Evolutionary conservation across 2,797 vertebrate species (phyloP), one percentile per base, ranked within the genome.

Genomic region (Ctenopoma multispine): DNA sequence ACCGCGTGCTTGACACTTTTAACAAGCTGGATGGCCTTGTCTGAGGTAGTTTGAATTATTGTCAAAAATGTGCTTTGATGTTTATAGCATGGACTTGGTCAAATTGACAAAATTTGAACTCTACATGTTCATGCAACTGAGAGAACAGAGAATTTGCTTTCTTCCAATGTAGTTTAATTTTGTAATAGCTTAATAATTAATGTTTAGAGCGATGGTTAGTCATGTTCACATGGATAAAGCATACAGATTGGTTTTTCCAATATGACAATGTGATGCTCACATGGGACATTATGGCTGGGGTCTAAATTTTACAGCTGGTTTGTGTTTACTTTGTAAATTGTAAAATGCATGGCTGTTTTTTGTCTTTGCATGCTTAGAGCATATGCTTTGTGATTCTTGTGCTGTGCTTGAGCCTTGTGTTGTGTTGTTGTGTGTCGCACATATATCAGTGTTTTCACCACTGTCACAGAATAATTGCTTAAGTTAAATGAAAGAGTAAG

Each of bases 271-370:
- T 64, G 11, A 82, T 51, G 85, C 83, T 89, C 87, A 78, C 78
- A 87, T 75, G 89, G 92, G 89, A 90, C 91, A 92, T 87, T 89
- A 89, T 87, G 87, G 80, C 88, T 75, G 72, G 85, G 83, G 81
- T 86, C 72, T 69, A 82, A 56, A 77, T 73, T 34, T 72, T 76
- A 61, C 75, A 85, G 61, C 72, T 55, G 72, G 49, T 77, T 80
- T 80, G 67, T 82, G 66, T 69, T 59, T 31, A 44, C 53, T 75
- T 58, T 68, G n/a, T 50, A 36, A 49, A 50, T 34, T 79, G 58
- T 72, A 49, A 67, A 70, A 47, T 87, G 91, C 90, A 90, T 92
- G 90, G 84, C 84, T 83, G 13, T 51, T 34, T 41, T 43, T 13
- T 77, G 55, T 79, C 36, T 46, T 63, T 74, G 78, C 83, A 38